These are phyloP conservation scores for Cydia splendana DNA, from an alignment of 1,140 invertebrate species.

Conservation along the genomic window DNA sequence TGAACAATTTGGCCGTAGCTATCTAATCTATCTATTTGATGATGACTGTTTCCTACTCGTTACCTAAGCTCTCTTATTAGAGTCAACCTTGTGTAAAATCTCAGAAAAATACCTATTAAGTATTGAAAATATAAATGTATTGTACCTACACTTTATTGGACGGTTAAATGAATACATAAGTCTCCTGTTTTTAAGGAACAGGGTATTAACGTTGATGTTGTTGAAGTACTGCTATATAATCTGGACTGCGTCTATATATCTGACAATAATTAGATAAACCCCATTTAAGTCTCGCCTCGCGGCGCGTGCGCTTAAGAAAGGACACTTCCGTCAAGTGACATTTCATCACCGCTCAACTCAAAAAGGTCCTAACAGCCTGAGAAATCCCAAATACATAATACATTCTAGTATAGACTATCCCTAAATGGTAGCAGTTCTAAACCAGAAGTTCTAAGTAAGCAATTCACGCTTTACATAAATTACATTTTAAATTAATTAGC, in stretches of 20 bases:
- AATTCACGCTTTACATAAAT: conserved; percentile 7
- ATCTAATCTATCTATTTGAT: too few species aligned
- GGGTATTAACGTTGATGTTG: background rate
- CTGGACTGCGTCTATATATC: background rate
- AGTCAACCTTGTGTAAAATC: too few species aligned
- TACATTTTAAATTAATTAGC: conserved; percentile 13
- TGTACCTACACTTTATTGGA: too few species aligned
- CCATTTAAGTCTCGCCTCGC: conserved; percentile 8
- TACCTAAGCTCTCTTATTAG: too few species aligned
- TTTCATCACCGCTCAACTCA: background rate
- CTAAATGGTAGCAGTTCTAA: background rate
- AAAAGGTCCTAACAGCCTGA: background rate
- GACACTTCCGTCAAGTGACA: conserved; percentile 10
- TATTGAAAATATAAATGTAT: too few species aligned
- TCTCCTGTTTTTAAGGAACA: too few species aligned
- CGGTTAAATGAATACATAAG: too few species aligned
- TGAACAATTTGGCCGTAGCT: too few species aligned
- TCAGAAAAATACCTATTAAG: too few species aligned
- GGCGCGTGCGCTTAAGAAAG: conserved; percentile 17
- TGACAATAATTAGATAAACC: conserved; percentile 4
- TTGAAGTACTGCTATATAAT: background rate
- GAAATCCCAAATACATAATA: background rate
- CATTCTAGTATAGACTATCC: background rate
- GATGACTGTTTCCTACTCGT: too few species aligned
- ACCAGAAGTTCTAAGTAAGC: conserved; percentile 6